A percentile compares a stretch with the other conserved stretches of the same genome.
phyloP scores from a whole-genome alignment of 2,797 vertebrate genomes.

The Syndactyla subalaris region DNA sequence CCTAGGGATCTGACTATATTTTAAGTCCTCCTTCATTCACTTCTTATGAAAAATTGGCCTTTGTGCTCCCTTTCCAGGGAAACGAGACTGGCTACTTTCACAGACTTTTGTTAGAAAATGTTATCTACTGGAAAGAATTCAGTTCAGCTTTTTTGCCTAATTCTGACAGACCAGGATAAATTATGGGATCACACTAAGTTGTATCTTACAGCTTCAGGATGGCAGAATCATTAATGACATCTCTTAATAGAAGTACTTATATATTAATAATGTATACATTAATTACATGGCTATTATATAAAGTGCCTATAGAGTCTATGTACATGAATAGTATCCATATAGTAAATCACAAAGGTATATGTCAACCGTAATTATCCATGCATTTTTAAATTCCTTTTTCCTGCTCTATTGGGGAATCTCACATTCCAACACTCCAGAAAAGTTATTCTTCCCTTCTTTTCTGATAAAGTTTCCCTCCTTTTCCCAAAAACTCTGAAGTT shows the following conservation, averaged over 20 bases:
- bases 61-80: not conserved
- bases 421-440: not conserved
- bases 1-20: not conserved
- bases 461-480: not conserved
- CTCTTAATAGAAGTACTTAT: constrained; percentile 59
- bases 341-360: constrained; percentile 59
- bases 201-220: constrained; percentile 13
- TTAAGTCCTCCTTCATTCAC: not conserved
- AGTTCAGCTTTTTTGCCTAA: not conserved
- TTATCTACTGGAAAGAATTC: constrained; percentile 1
- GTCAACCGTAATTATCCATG: constrained; percentile 50
- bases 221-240: constrained; percentile 54
- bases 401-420: not conserved
- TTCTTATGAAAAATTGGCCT: not conserved
- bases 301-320: constrained; percentile 61
- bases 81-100: not conserved
- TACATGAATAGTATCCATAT: constrained; percentile 33
- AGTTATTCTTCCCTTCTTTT: not conserved
- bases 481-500: not conserved
- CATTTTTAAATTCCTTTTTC: constrained; percentile 32
- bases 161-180: not conserved
- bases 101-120: not conserved
- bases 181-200: not conserved
- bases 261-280: constrained; percentile 65
- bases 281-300: constrained; percentile 69